Evolutionary conservation across 1,140 invertebrate genomes (phyloP).

Genomic region (Plutomurus gul): DNA sequence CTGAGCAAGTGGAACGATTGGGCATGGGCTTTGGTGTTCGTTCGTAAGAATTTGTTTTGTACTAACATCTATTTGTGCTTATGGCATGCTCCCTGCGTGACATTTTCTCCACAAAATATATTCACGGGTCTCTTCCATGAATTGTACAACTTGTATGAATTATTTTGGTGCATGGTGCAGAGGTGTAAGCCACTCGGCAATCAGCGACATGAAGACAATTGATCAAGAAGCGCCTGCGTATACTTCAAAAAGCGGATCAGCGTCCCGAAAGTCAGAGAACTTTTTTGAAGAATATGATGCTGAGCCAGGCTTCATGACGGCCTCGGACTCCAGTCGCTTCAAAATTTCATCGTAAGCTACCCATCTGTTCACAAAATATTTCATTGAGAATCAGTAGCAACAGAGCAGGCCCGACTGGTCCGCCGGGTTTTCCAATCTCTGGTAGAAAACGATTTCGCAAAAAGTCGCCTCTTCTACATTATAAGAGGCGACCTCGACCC

Average conservation of each 20-base stretch:
- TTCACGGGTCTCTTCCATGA: background rate
- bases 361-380: background rate
- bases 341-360: background rate
- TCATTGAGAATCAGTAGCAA: background rate
- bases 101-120: too few relatives aligned
- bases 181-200: slow-evolving; percentile 87
- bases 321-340: background rate
- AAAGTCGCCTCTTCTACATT: background rate
- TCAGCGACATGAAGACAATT: slow-evolving; percentile 90
- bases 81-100: background rate
- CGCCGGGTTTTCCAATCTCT: too few relatives aligned
- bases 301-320: background rate
- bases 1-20: slow-evolving; percentile 84
- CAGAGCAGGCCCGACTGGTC: too few relatives aligned
- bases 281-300: slow-evolving; percentile 54
- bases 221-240: slow-evolving; percentile 74
- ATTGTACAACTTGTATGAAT: background rate
- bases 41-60: slow-evolving; percentile 59
- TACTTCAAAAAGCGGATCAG: slow-evolving; percentile 56
- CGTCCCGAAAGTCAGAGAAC: slow-evolving; percentile 50
- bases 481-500: too few relatives aligned
- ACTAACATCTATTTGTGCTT: background rate
- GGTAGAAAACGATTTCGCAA: too few relatives aligned
- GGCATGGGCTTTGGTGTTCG: slow-evolving; percentile 84
- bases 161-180: slow-evolving; percentile 58